Evolutionary conservation across 2,113 vertebrate species (phyloP).

Genomic region (Alexandromys fortis): DNA sequence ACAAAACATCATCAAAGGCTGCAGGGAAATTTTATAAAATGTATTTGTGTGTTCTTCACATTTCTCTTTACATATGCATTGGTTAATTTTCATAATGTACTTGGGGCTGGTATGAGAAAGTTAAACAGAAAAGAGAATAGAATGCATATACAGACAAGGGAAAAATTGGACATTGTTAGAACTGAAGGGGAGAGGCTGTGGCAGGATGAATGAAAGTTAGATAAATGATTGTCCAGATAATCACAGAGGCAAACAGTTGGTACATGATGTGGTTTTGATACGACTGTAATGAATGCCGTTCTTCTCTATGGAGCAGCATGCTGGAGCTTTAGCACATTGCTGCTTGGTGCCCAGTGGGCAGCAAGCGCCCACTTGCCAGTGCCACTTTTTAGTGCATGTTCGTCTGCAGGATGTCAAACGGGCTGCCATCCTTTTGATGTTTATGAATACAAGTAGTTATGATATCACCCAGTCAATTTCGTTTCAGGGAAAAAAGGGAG

Average conservation of each 20-base stretch:
- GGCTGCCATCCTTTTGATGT: constrained; percentile 63
- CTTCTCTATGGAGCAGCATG: constrained; percentile 49
- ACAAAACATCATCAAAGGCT: background rate
- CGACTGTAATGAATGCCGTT: constrained; percentile 58
- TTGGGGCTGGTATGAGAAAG: background rate
- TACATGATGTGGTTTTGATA: constrained; percentile 71
- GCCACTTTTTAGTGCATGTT: constrained; percentile 55
- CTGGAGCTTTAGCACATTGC: constrained; percentile 55
- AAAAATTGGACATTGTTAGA: background rate
- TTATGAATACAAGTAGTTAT: constrained; percentile 63
- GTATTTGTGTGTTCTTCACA: background rate
- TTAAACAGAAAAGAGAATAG: background rate
- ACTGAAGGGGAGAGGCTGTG: background rate
- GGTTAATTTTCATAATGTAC: background rate
- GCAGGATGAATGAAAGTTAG: constrained; percentile 1
- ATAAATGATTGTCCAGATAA: constrained; percentile 38
- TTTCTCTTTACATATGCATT: background rate
- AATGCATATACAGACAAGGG: background rate
- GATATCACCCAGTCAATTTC: constrained; percentile 34
- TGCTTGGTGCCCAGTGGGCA: constrained; percentile 71
- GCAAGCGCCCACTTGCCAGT: constrained; percentile 45
- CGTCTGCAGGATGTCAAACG: constrained; percentile 68
- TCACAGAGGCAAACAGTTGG: constrained; percentile 69
- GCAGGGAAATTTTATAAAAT: background rate
- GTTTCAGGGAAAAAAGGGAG: constrained; percentile 46